Percentiles rank a stretch among this genome's conserved stretches.
phyloP scores from a whole-genome alignment of 2,888 invertebrate species.

The Tanaodytes sp. region DNA sequence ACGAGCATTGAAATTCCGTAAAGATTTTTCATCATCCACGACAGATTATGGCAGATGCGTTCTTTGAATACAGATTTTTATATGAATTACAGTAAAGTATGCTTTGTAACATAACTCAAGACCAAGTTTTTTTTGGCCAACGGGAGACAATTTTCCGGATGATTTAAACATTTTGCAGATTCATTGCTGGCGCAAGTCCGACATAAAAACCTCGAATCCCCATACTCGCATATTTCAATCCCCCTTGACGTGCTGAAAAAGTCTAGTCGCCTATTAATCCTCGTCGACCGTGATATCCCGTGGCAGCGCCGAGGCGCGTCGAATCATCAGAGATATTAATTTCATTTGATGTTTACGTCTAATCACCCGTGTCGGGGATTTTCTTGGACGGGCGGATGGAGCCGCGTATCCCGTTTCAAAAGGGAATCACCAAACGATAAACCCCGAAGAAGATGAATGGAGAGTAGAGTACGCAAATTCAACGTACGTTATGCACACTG shows the following conservation, averaged over 20 bases:
- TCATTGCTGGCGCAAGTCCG: neutral
- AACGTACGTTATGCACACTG: constrained; percentile 37
- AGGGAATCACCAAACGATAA: constrained; percentile 40
- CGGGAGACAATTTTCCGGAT: constrained; percentile 17
- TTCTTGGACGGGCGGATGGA: constrained; percentile 12
- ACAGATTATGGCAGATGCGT: too few species aligned
- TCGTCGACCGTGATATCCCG: constrained; percentile 20
- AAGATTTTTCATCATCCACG: too few species aligned
- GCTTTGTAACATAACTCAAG: constrained; percentile 16
- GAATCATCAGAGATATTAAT: constrained; percentile 43
- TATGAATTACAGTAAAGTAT: too few species aligned
- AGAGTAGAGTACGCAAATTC: constrained; percentile 17
- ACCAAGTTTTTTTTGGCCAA: constrained; percentile 17
- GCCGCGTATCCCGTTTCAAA: constrained; percentile 30
- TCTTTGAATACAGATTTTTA: too few species aligned
- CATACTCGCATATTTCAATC: constrained; percentile 39
- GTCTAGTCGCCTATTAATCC: constrained; percentile 35
- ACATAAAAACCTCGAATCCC: neutral
- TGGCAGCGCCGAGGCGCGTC: constrained; percentile 24
- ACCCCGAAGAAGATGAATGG: constrained; percentile 44
- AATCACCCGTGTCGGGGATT: constrained; percentile 33
- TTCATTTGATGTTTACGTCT: constrained; percentile 42
- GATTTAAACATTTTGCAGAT: constrained; percentile 23
- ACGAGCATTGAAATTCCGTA: too few species aligned
- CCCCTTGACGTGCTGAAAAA: constrained; percentile 14